Evolutionary conservation across 2,113 vertebrate genomes (phyloP), one percentile per base, ranked within the genome.

Genomic region (Anguilla rostrata): DNA sequence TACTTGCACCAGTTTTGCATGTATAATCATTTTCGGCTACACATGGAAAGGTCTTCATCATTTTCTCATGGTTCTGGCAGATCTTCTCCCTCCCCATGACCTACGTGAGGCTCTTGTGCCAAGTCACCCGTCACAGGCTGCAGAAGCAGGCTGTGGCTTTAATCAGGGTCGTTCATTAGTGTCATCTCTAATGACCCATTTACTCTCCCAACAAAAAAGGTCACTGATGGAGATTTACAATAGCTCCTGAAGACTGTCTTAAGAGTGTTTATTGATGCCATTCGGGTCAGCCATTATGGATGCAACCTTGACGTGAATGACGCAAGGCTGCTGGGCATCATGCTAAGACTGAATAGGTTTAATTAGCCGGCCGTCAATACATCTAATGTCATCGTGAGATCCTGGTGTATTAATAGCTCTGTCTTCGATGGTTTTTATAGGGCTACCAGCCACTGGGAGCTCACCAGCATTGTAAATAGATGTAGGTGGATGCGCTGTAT

Each of bases 161-260:
- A 96, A 96, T 96, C 94, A 95, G 94, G 90, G 92, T 94, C 91
- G 94, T 95, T 93, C 93, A 95, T 95, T 95, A 93, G 92, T 94
- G 95, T 96, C 94, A 93, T 91, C 90, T 91, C 87, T 95, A 95
- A 93, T 94, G 95, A 96, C 94, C 95, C 93, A 92, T 92, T 91
- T 93, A 92, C 93, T 93, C 88, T 91, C 90, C 91, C 94, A n/a
- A 84, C 91, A 91, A 92, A 92, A 95, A 96, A 96, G 94, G 93
- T 94, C 95, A 94, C 90, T 91, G 86, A 18, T 90, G 92, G 93
- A 95, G 95, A 94, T 91, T 93, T 93, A 91, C 92, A 91, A 88
- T 89, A 88, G 93, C 93, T 92, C 94, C 92, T 89, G 89, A 92
- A 92, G 93, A 93, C 92, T 90, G 87, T 83, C 89, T 90, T 94